These are phyloP conservation scores for Gymnobelideus leadbeateri DNA, from an alignment of 2,113 vertebrate species.

Conservation along the genomic window DNA sequence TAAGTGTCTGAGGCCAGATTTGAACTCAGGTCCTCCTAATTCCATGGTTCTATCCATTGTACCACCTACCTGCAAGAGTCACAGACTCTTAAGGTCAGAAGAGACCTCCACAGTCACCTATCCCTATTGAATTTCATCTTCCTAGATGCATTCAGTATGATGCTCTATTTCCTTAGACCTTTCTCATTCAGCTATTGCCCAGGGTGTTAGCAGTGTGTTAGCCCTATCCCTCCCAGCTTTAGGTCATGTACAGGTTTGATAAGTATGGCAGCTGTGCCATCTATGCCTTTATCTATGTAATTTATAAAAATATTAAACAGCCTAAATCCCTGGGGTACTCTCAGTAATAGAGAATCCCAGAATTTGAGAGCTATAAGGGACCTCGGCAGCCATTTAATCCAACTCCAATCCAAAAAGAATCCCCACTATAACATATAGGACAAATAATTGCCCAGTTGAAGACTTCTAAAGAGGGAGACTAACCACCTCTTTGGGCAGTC, in stretches of 20 bases:
- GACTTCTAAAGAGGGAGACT: not conserved
- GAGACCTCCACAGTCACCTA: not conserved
- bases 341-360: not conserved
- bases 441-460: not conserved
- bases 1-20: no score
- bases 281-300: not conserved
- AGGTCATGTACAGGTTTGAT: not conserved
- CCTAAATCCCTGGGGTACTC: not conserved
- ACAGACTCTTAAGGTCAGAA: not conserved
- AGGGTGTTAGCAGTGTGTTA: not conserved
- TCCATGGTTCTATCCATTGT: no score
- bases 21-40: no score
- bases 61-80: not conserved
- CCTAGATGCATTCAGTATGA: not conserved
- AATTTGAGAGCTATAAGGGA: not conserved
- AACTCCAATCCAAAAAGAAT: not conserved
- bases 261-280: not conserved
- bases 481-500: not conserved
- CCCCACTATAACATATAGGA: not conserved
- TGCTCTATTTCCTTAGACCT: not conserved
- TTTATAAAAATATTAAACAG: not conserved
- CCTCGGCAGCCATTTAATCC: not conserved
- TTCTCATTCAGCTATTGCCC: not conserved
- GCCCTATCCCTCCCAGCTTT: not conserved
- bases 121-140: not conserved